phyloP scores from a whole-genome alignment of 2,888 invertebrate species.

The Drepanosiphum platanoidis region DNA sequence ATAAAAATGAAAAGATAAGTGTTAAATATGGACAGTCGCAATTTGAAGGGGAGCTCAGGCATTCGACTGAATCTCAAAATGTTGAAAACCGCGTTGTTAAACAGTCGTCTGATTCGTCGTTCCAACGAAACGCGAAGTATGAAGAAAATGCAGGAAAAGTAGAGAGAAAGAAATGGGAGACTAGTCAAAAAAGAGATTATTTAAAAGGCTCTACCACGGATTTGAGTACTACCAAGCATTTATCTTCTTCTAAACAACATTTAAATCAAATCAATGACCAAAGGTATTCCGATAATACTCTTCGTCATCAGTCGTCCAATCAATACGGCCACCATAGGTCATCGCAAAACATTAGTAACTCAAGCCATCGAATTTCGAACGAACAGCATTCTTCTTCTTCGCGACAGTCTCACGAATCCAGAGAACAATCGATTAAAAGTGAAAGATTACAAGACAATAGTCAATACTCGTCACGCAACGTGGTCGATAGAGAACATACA shows the following conservation, averaged over 20 bases:
- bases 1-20: constrained; percentile 35
- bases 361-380: neutral
- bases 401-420: neutral
- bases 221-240: neutral
- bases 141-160: constrained; percentile 6
- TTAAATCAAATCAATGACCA: neutral
- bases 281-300: neutral
- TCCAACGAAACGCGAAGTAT: neutral
- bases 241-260: constrained; percentile 22
- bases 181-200: constrained; percentile 41
- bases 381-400: constrained; percentile 8
- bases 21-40: constrained; percentile 28
- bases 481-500: neutral
- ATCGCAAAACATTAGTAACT: neutral
- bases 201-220: constrained; percentile 17
- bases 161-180: constrained; percentile 56
- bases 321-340: neutral
- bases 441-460: neutral
- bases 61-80: constrained; percentile 64
- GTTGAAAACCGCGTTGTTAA: constrained; percentile 5
- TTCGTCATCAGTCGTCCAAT: neutral
- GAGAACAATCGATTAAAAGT: neutral
- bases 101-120: constrained; percentile 11
- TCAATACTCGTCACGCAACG: neutral
- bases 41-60: constrained; percentile 37